These are phyloP conservation scores for Chaetura pelagica DNA, from an alignment of 2,113 vertebrate species.

Conservation along the genomic window DNA sequence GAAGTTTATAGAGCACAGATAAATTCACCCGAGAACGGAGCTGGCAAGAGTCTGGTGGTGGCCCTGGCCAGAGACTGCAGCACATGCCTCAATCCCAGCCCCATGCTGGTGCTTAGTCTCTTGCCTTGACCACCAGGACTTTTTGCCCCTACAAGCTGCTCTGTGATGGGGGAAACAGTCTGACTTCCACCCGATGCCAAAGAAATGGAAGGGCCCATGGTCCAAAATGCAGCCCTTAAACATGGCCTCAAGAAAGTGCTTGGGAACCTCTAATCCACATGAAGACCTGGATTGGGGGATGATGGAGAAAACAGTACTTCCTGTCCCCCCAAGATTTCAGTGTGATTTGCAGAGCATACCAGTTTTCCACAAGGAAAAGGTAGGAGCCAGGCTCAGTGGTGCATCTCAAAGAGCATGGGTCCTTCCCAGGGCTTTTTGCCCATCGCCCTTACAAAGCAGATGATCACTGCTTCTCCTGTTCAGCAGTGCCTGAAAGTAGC, in stretches of 20 bases:
- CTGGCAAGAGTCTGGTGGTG: neutral
- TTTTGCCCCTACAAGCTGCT: neutral
- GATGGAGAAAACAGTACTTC: fast-evolving
- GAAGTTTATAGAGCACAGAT: neutral
- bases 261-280: neutral
- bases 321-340: neutral
- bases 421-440: neutral
- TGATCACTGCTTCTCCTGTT: neutral
- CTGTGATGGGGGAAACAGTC: neutral
- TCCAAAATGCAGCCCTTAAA: neutral
- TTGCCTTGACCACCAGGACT: neutral
- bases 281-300: neutral
- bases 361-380: neutral
- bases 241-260: fast-evolving
- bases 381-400: neutral
- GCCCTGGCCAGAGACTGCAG: neutral
- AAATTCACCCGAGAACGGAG: neutral
- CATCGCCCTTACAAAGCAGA: neutral
- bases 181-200: fast-evolving
- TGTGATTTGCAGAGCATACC: fast-evolving
- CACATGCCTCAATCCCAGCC: fast-evolving
- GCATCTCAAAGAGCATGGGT: neutral
- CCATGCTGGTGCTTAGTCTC: fast-evolving
- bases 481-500: neutral
- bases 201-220: fast-evolving